phyloP scores from a whole-genome alignment of 2,113 vertebrate species.

The Tauraco erythrolophus region DNA sequence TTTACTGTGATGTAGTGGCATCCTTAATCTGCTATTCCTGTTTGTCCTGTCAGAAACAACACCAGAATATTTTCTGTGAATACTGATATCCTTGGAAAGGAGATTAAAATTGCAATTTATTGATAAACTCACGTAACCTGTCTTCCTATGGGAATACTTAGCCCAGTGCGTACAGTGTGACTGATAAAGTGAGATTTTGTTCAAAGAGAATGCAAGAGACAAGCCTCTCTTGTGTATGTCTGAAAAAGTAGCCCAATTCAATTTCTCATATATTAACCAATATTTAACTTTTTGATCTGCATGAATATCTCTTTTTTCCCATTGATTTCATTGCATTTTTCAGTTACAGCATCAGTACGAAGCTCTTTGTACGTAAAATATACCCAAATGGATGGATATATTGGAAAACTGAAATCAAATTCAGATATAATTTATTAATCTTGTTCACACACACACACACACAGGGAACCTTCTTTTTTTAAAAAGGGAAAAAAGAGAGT shows the following conservation, averaged over 20 bases:
- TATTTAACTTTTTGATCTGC: neutral
- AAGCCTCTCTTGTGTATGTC: neutral
- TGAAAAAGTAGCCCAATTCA: neutral
- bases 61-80: neutral
- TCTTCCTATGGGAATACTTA: neutral
- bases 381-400: neutral
- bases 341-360: neutral
- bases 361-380: neutral
- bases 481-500: neutral
- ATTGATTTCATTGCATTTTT: neutral
- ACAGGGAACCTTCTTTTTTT: neutral
- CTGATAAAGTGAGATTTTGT: neutral
- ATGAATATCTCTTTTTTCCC: neutral
- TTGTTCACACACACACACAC: neutral
- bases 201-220: neutral
- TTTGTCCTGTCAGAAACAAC: neutral
- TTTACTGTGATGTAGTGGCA: neutral
- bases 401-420: constrained; percentile 48
- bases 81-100: neutral
- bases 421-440: constrained; percentile 48
- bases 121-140: neutral
- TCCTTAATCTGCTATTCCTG: neutral
- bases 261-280: neutral
- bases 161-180: neutral
- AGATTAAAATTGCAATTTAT: neutral